Evolutionary conservation across 2,113 vertebrate genomes (phyloP).

Genomic region (Camelus bactrianus): DNA sequence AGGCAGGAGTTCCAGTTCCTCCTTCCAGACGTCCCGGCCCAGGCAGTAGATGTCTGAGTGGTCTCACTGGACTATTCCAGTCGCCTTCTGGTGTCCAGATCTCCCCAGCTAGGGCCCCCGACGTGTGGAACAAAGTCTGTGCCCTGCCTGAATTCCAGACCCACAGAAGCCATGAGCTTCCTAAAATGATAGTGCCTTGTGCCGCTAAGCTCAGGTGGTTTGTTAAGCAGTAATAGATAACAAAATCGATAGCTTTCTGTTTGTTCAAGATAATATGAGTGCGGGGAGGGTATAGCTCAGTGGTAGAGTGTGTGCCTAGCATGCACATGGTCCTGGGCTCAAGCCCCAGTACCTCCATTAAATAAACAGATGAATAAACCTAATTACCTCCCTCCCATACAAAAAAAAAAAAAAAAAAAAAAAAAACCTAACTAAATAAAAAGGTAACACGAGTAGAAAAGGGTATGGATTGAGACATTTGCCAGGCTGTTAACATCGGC

Average conservation of each 20-base stretch:
- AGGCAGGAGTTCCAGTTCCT: background rate
- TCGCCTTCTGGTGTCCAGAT: background rate
- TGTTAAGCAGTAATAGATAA: no score
- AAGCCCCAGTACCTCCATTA: no score
- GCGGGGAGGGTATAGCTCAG: no score
- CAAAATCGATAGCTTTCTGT: fast-evolving
- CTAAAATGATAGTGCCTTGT: no score
- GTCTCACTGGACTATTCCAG: background rate
- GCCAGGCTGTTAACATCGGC: background rate
- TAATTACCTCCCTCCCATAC: no score
- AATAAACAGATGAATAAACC: no score
- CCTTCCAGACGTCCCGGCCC: background rate
- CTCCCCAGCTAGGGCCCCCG: background rate
- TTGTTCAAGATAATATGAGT: background rate
- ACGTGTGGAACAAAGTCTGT: background rate
- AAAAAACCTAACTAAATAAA: no score
- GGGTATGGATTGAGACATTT: background rate
- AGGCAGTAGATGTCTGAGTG: background rate
- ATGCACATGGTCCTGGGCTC: no score
- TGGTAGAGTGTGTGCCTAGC: no score
- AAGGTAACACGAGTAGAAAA: background rate
- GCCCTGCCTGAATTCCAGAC: background rate
- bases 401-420: no score
- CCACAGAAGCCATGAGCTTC: background rate
- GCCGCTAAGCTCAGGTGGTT: background rate